Evolutionary conservation across 2,888 invertebrate genomes (phyloP), one percentile per base, ranked within the genome.

Genomic region (Poecilus cupreus): DNA sequence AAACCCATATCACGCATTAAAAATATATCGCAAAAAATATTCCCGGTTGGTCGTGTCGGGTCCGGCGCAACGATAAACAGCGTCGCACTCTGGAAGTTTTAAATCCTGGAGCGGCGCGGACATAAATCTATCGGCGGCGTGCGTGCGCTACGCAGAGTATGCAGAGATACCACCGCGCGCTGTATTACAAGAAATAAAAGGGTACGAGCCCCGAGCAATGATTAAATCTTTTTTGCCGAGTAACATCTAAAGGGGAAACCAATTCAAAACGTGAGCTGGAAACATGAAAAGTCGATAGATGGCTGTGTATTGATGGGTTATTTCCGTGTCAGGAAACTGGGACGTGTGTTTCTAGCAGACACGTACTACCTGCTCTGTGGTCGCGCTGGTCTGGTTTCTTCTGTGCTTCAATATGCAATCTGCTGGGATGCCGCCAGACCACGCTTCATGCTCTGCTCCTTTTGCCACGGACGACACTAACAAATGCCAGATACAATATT

Each of bases 221-320:
- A 80, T 80, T 80, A 80, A 80, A 80, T 80, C 80, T 80, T 80
- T 80, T 75, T 75, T 75, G 75, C 80, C 72, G 80, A 80, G 80
- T 80, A 80, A 80, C 80, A 80, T 80, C 80, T 80, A 80, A 78
- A 70, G 81, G 85, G 86, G 86, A 87, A 87, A 87, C 87, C 87
- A 87, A 87, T 87, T 85, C 86, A 84, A 84, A 85, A 87, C 87
- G 87, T 87, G 87, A 87, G 87, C 83, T 85, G 87, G 85, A 85
- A 86, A 85, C 85, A 84, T 85, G 85, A 85, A 85, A 86, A 86
- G 85, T 86, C 86, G 86, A 86, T 86, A 85, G 85, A 84, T 84
- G 85, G 84, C 84, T 84, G 84, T 86, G 85, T 86, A 86, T 86
- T 86, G 87, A 87, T 87, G 86, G 86, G 86, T 86, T 87, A 87